Evolutionary conservation across 2,797 vertebrate species (phyloP).

Genomic region (Bryconaethiops microstoma): DNA sequence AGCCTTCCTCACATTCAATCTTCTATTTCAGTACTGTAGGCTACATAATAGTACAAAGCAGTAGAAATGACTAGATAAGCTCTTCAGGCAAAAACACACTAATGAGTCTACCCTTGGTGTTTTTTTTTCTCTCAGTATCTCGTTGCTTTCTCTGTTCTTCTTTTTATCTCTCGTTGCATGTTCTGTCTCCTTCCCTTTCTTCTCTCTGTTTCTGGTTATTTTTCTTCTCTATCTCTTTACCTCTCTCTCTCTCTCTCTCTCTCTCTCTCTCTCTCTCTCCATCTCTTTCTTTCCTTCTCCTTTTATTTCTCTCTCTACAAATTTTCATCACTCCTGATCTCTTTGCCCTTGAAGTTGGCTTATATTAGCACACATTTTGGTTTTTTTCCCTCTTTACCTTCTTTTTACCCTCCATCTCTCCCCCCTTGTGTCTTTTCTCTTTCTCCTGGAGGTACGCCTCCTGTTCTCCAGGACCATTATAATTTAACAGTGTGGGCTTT

Average conservation of each 20-base stretch:
- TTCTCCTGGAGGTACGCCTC: slow-evolving; percentile 55
- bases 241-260: not conserved
- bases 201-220: slow-evolving; percentile 27
- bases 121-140: not conserved
- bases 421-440: slow-evolving; percentile 13
- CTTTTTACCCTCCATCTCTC: not conserved
- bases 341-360: slow-evolving; percentile 1
- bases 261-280: not conserved
- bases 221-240: not conserved
- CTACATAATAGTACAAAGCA: not conserved
- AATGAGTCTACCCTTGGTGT: slow-evolving; percentile 9
- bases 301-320: not conserved
- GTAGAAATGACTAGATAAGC: slow-evolving; percentile 33
- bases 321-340: slow-evolving; percentile 6
- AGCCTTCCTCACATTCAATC: not conserved
- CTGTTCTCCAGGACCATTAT: slow-evolving; percentile 54
- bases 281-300: not conserved
- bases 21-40: not conserved
- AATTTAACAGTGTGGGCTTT: slow-evolving; percentile 62
- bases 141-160: not conserved
- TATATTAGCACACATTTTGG: not conserved
- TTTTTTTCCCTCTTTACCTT: no score
- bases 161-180: not conserved
- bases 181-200: not conserved
- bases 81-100: slow-evolving; percentile 37